A percentile compares a stretch with the other conserved stretches of the same genome.
phyloP scores from a whole-genome alignment of 1,140 invertebrate genomes.

The Chymomyza costata region DNA sequence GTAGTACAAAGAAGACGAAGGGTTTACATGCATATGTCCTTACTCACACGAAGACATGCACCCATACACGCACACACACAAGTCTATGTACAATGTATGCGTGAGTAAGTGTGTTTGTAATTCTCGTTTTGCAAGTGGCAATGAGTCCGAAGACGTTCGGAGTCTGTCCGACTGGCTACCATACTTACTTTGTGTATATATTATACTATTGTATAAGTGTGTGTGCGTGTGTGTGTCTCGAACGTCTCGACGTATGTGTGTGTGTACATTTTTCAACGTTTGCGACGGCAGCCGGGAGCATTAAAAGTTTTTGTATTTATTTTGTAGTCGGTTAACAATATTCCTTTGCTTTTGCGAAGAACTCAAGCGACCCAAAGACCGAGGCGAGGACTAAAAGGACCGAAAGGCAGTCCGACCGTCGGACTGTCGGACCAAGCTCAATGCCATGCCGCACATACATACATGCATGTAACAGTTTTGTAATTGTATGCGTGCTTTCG shows the following conservation, averaged over 20 bases:
- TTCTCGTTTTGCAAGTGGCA: slow-evolving; percentile 67
- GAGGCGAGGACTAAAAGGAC: too few species aligned
- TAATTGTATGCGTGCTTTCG: slow-evolving; percentile 71
- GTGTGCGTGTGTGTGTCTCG: slow-evolving; percentile 20
- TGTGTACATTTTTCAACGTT: slow-evolving; percentile 64
- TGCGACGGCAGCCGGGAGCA: slow-evolving; percentile 56
- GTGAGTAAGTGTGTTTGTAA: slow-evolving; percentile 35
- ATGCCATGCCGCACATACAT: slow-evolving; percentile 14
- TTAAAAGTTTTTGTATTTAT: slow-evolving; percentile 74
- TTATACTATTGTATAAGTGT: slow-evolving; percentile 2
- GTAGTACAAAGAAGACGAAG: slow-evolving; percentile 21
- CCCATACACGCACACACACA: slow-evolving; percentile 21
- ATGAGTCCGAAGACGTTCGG: slow-evolving; percentile 70
- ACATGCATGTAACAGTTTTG: slow-evolving; percentile 61
- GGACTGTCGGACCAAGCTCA: neutral
- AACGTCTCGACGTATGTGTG: slow-evolving; percentile 12
- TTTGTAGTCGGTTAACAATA: slow-evolving; percentile 74
- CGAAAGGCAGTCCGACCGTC: too few species aligned
- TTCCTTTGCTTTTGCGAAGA: slow-evolving; percentile 41
- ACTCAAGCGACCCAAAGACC: too few species aligned
- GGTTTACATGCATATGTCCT: slow-evolving; percentile 65
- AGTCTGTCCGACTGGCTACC: slow-evolving; percentile 39
- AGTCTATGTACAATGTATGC: slow-evolving; percentile 12
- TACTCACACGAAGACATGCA: too few species aligned
- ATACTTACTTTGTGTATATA: slow-evolving; percentile 11